These are phyloP conservation scores for Brachypterus glaber DNA, from an alignment of 2,888 invertebrate species.

Conservation along the genomic window DNA sequence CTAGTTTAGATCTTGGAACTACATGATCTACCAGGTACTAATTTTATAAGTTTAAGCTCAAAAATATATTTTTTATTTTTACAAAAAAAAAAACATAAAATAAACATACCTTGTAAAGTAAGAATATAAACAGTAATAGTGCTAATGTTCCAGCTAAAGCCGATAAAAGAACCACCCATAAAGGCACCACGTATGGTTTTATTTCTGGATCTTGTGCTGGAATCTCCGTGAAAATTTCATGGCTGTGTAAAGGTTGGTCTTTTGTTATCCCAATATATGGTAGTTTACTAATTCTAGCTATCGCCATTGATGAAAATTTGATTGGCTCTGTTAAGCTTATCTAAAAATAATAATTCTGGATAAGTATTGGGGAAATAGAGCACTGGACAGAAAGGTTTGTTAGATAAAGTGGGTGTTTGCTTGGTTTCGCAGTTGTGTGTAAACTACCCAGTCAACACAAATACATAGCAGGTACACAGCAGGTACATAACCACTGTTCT, in stretches of 20 bases:
- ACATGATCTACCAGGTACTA: too few species aligned
- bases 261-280: constrained; percentile 58
- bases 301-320: constrained; percentile 66
- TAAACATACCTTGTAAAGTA: constrained; percentile 67
- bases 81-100: background rate
- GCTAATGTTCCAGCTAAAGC: constrained; percentile 74
- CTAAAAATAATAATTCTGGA: too few species aligned
- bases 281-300: constrained; percentile 61
- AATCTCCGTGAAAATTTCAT: constrained; percentile 65
- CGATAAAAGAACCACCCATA: constrained; percentile 80
- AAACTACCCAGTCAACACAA: too few species aligned
- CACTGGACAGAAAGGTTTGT: too few species aligned
- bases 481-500: too few species aligned
- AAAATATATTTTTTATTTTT: background rate
- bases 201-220: constrained; percentile 54
- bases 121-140: constrained; percentile 64
- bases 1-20: too few species aligned
- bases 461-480: too few species aligned
- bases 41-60: too few species aligned
- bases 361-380: too few species aligned
- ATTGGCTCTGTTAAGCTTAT: too few species aligned
- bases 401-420: too few species aligned
- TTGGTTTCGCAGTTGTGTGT: too few species aligned
- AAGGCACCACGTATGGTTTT: constrained; percentile 62
- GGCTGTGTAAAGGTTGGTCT: constrained; percentile 47